phyloP scores from a whole-genome alignment of 2,888 invertebrate genomes.

The Mactromeris polynyma region DNA sequence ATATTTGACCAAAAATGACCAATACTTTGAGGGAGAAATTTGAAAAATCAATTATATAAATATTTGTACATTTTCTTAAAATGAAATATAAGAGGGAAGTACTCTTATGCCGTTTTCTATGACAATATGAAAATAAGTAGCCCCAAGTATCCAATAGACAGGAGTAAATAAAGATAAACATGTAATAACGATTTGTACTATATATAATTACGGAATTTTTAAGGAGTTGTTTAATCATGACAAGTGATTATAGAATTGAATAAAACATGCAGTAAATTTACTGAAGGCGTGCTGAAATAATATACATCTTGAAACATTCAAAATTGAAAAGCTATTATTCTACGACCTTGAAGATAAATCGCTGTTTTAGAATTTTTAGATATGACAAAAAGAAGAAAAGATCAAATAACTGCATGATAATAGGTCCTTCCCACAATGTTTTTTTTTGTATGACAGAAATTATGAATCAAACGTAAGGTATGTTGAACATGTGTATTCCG shows the following conservation, averaged over 20 bases:
- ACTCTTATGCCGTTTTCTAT: neutral
- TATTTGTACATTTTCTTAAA: neutral
- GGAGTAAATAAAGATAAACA: neutral
- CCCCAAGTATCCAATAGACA: slow-evolving; percentile 9
- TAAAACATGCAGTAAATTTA: neutral
- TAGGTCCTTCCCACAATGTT: neutral
- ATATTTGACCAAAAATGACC: slow-evolving; percentile 19
- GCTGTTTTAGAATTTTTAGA: neutral
- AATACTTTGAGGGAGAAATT: neutral
- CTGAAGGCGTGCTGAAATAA: neutral
- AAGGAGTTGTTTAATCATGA: neutral
- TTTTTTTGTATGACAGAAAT: neutral
- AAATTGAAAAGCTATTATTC: no score
- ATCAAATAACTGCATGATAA: neutral
- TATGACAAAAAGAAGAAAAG: neutral
- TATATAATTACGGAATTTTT: neutral
- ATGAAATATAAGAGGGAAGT: neutral
- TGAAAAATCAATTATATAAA: neutral
- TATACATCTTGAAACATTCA: neutral
- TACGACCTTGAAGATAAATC: neutral
- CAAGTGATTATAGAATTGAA: neutral
- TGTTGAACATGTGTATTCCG: neutral
- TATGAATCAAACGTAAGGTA: neutral
- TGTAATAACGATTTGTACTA: neutral
- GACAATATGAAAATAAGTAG: neutral